A percentile compares a stretch with the other conserved stretches of the same genome.
Evolutionary conservation across 2,888 invertebrate genomes (phyloP).

Genomic region (Caenorhabditis becei): DNA sequence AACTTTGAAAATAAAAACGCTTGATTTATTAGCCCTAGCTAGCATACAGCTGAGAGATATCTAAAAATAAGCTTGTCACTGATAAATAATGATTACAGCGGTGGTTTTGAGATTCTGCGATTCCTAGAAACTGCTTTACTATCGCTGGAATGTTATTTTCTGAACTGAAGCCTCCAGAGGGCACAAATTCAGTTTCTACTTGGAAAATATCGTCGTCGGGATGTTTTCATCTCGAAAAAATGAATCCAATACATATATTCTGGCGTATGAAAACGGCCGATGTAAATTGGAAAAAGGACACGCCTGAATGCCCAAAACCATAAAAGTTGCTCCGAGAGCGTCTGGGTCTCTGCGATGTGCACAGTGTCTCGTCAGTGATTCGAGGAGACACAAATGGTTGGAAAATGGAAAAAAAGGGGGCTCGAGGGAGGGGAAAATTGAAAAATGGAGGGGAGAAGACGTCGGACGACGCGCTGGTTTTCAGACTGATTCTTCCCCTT

Average conservation of each 20-base stretch:
- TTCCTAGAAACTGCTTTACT: too few relatives aligned
- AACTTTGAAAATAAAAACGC: too few relatives aligned
- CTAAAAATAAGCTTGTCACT: not conserved
- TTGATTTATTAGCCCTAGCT: too few relatives aligned
- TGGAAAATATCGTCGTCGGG: too few relatives aligned
- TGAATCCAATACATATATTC: too few relatives aligned
- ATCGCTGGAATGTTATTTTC: too few relatives aligned
- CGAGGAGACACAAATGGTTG: slow-evolving; percentile 17
- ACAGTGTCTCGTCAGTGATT: slow-evolving; percentile 15
- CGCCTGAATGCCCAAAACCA: slow-evolving; percentile 51
- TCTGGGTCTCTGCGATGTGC: slow-evolving; percentile 6
- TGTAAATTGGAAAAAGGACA: slow-evolving; percentile 20
- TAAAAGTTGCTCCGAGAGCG: slow-evolving; percentile 31
- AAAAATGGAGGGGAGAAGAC: slow-evolving; percentile 1
- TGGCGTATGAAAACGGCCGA: not conserved
- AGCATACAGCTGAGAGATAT: too few relatives aligned
- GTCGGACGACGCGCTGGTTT: not conserved
- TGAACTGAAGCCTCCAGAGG: too few relatives aligned
- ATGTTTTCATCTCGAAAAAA: too few relatives aligned
- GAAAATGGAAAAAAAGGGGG: too few relatives aligned
- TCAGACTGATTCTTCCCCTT: not conserved
- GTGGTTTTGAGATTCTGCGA: too few relatives aligned
- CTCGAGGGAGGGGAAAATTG: not conserved
- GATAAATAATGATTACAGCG: not conserved
- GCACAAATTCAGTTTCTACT: too few relatives aligned